phyloP scores from a whole-genome alignment of 2,797 vertebrate genomes.

The Gila robusta region DNA sequence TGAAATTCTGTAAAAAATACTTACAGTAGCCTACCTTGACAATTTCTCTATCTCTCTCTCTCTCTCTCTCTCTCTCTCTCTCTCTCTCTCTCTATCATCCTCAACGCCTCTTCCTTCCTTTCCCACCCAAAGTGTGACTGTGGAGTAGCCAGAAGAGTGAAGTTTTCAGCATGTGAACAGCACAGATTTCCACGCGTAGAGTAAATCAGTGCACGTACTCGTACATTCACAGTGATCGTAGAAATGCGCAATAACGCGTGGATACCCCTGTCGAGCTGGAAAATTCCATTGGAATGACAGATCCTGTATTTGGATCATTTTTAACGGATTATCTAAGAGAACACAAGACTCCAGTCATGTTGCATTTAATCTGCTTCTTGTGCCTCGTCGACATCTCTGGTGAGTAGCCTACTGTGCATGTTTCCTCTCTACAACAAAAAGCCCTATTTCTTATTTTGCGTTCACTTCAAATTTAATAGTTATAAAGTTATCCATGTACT shows the following conservation, averaged over 20 bases:
- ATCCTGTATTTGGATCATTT: slow-evolving; percentile 36
- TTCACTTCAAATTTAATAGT: background rate
- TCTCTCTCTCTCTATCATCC: slow-evolving; percentile 23
- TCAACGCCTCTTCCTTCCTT: slow-evolving; percentile 85
- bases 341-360: slow-evolving; percentile 67
- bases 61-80: too few species aligned
- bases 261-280: slow-evolving; percentile 42
- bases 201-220: background rate
- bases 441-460: too few species aligned
- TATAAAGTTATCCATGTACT: background rate
- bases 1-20: background rate
- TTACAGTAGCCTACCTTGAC: background rate
- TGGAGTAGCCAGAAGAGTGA: slow-evolving; percentile 62
- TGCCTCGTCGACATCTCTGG: slow-evolving; percentile 71
- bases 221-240: slow-evolving; percentile 15
- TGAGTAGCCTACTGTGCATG: slow-evolving; percentile 64
- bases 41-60: too few species aligned
- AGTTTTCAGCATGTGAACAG: slow-evolving; percentile 54
- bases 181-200: slow-evolving; percentile 40
- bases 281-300: slow-evolving; percentile 47
- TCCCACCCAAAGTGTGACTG: slow-evolving; percentile 73
- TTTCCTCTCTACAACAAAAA: background rate
- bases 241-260: slow-evolving; percentile 75
- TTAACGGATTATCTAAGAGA: slow-evolving; percentile 39
- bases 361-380: slow-evolving; percentile 68